Evolutionary conservation across 2,797 vertebrate genomes (phyloP).

Genomic region (Morelia viridis): DNA sequence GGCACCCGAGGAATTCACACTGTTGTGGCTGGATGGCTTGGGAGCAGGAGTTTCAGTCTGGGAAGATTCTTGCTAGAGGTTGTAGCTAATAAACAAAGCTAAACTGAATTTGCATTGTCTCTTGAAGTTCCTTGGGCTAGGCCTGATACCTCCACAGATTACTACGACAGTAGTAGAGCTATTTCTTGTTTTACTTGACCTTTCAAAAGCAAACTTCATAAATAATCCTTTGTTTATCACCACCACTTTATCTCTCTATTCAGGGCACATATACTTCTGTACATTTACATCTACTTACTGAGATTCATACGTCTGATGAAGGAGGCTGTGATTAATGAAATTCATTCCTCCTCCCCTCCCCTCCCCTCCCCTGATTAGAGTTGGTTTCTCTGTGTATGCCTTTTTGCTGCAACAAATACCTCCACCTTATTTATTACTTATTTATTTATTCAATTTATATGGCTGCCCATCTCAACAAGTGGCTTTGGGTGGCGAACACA

Average conservation of each 20-base stretch:
- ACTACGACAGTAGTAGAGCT: not conserved
- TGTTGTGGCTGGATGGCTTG: too few species aligned
- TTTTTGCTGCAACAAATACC: not conserved
- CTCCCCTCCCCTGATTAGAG: not conserved
- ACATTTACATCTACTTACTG: not conserved
- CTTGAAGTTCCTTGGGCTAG: too few species aligned
- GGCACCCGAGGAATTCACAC: too few species aligned
- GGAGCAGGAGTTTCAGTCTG: too few species aligned
- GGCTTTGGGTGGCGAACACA: not conserved
- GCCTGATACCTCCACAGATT: not conserved
- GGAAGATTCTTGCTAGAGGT: too few species aligned
- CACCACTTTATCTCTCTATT: not conserved
- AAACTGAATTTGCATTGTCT: too few species aligned
- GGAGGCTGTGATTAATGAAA: not conserved
- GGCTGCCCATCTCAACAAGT: not conserved
- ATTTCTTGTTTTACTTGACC: not conserved
- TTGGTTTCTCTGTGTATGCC: not conserved
- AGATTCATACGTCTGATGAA: not conserved
- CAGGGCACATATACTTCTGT: not conserved
- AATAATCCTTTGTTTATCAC: not conserved
- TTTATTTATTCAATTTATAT: not conserved
- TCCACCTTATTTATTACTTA: not conserved
- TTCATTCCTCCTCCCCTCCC: too few species aligned
- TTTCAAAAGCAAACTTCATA: not conserved
- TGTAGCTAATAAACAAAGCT: too few species aligned